Percentiles rank a stretch among this genome's conserved stretches.
phyloP scores from a whole-genome alignment of 2,888 invertebrate genomes.

The Ormyrus thymus region DNA sequence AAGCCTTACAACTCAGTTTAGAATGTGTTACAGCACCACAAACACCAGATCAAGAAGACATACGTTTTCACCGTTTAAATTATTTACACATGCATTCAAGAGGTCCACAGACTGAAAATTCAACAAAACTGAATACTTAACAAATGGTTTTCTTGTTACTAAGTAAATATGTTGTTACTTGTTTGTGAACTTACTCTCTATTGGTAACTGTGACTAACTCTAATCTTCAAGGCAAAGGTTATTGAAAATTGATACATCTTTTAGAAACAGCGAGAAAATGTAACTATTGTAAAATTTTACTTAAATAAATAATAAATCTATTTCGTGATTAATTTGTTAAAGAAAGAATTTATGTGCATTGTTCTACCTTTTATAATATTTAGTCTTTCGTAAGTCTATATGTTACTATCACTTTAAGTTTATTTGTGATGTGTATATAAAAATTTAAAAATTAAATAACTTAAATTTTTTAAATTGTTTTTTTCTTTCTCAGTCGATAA shows the following conservation, averaged over 20 bases:
- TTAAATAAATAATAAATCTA: constrained; percentile 52
- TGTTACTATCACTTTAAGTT: constrained; percentile 33
- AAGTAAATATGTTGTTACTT: constrained; percentile 55
- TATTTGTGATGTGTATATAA: constrained; percentile 30
- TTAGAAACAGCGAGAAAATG: constrained; percentile 44
- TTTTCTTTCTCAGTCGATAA: no score
- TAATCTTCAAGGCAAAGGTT: constrained; percentile 19
- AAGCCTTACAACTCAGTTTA: constrained; percentile 76
- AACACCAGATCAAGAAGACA: constrained; percentile 71
- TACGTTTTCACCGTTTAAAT: constrained; percentile 68
- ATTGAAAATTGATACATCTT: constrained; percentile 29
- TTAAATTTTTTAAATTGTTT: constrained; percentile 27
- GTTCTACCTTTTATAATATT: constrained; percentile 49
- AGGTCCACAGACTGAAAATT: constrained; percentile 65
- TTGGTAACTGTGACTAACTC: constrained; percentile 50
- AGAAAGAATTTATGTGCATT: constrained; percentile 43
- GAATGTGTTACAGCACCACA: constrained; percentile 72
- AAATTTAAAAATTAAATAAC: constrained; percentile 39
- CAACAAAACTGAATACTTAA: constrained; percentile 71
- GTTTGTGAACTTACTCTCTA: constrained; percentile 53
- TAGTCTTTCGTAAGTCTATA: constrained; percentile 27
- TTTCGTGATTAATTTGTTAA: constrained; percentile 55
- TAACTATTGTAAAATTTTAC: constrained; percentile 54
- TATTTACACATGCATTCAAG: constrained; percentile 63
- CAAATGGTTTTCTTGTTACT: constrained; percentile 57